Percentiles rank a stretch among this genome's conserved stretches.
Conservation (phyloP, 2,113 vertebrate genomes). For the Tetrax tetrax region DNA sequence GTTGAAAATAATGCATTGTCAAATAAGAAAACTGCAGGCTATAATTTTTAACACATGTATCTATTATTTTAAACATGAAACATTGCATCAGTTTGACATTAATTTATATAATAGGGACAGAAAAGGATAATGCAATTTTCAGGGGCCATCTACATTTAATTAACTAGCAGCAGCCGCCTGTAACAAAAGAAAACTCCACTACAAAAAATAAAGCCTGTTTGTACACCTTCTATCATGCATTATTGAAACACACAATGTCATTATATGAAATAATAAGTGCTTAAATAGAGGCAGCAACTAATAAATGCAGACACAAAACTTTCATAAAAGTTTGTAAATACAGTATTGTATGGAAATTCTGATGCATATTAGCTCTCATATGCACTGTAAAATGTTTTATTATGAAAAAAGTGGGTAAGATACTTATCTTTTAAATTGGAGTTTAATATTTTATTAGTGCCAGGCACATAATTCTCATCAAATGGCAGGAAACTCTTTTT, state of each 20-base stretch:
- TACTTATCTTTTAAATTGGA: constrained; percentile 93
- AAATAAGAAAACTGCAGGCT: constrained; percentile 75
- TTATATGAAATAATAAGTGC: constrained; percentile 70
- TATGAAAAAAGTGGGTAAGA: constrained; percentile 85
- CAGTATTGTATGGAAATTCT: constrained; percentile 84
- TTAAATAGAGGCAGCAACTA: constrained; percentile 63
- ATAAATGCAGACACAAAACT: constrained; percentile 75
- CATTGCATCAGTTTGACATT: constrained; percentile 76
- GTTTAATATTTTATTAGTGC: constrained; percentile 92
- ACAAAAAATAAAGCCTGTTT: constrained; percentile 67
- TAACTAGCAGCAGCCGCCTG: constrained; percentile 73
- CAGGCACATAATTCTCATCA: constrained; percentile 89
- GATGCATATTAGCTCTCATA: constrained; percentile 76
- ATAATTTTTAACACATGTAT: constrained; percentile 78
- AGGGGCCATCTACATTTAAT: constrained; percentile 76
- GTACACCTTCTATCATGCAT: constrained; percentile 72
- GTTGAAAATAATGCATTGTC: constrained; percentile 76
- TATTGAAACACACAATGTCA: constrained; percentile 71
- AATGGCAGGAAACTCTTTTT: constrained; percentile 84
- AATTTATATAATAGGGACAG: constrained; percentile 80
- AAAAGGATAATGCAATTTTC: constrained; percentile 74
- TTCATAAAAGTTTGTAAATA: constrained; percentile 88
- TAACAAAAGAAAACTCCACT: constrained; percentile 58
- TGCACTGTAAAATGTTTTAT: constrained; percentile 84
- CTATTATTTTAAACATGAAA: constrained; percentile 81